Evolutionary conservation across 1,140 invertebrate genomes (phyloP).

Genomic region (Drosophila pachea): DNA sequence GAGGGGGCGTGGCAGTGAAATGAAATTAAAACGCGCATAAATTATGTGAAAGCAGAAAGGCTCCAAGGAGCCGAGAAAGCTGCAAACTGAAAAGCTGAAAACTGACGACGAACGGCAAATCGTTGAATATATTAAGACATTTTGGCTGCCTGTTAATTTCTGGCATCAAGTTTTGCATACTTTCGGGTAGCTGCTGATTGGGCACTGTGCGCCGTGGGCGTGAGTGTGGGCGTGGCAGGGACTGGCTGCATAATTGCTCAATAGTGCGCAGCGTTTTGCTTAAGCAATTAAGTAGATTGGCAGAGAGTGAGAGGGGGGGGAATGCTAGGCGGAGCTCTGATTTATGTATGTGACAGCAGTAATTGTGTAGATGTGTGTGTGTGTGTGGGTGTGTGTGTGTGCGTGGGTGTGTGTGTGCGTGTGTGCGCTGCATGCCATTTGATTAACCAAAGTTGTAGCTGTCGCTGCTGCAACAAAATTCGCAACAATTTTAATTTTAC

Average conservation of each 20-base stretch:
- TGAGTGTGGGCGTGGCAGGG: not conserved
- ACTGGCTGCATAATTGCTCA: slow-evolving; percentile 61
- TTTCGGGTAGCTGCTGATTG: slow-evolving; percentile 10
- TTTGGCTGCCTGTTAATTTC: slow-evolving; percentile 40
- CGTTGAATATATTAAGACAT: slow-evolving; percentile 75
- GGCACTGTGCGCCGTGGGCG: not conserved
- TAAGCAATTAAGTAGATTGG: slow-evolving; percentile 64
- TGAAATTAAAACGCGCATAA: slow-evolving; percentile 77
- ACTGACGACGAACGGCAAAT: slow-evolving; percentile 31
- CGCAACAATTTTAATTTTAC: slow-evolving; percentile 67
- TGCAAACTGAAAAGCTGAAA: slow-evolving; percentile 7
- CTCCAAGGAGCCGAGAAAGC: not conserved
- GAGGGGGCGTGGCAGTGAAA: slow-evolving; percentile 66
- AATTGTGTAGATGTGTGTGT: no score
- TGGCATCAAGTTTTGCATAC: slow-evolving; percentile 45
- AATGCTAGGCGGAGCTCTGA: slow-evolving; percentile 36
- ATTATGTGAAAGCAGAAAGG: slow-evolving; percentile 51
- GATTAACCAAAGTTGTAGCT: slow-evolving; percentile 65
- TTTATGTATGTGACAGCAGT: slow-evolving; percentile 46
- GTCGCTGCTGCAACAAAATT: slow-evolving; percentile 47
- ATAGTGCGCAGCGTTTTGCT: slow-evolving; percentile 66
- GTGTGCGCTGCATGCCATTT: slow-evolving; percentile 58
- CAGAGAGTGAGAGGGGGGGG: not conserved
- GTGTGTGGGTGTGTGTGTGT: no score
- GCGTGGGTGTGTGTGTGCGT: slow-evolving; percentile 16